Evolutionary conservation across 2,888 invertebrate genomes (phyloP), one percentile per base, ranked within the genome.

Genomic region (Hipparchia semele): DNA sequence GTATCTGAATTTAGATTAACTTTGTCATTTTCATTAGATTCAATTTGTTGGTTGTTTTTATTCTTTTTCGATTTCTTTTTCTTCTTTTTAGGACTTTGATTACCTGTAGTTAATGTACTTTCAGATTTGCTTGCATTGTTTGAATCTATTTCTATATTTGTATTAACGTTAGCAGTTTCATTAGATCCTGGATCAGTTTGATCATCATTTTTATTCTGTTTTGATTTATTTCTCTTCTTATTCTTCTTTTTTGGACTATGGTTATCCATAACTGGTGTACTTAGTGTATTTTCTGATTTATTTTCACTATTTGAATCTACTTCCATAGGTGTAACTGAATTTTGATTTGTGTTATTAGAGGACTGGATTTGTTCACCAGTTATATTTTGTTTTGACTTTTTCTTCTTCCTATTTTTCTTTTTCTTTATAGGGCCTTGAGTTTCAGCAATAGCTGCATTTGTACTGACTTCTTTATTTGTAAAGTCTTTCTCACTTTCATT

Each of bases 31-130:
- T 49, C 49, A 12, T 53, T 53, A 53, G 10, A 49, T 64, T 64
- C 64, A 5, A 10, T 46, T 64, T 64, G 9, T 0, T 46, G 2
- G 7, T 60, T 33, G 33, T 9, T n/a, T 61, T 51, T 13, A 46
- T n/a, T 64, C 5, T 49, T 13, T 64, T 51, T 64, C 9, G 49
- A 9, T 23, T 64, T 64, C 8, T 64, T 62, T n/a, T 62, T 61
- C n/a, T 62, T 62, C 49, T 62, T 51, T 13, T 64, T 64, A 5
- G 46, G 46, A 13, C 9, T 49, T 8, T 49, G 9, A 23, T 13
- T 13, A 49, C 3, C 9, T 49, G 49, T 13, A 49, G 62, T 33
- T 6, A 33, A 5, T 45, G 45, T 13, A 61, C 46, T 13, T 13
- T 62, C 13, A 46, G 62, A 51, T 23, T n/a, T 12, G n/a, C 39